Conservation (phyloP, 2,797 vertebrate genomes). For the Syndactyla subalaris region DNA sequence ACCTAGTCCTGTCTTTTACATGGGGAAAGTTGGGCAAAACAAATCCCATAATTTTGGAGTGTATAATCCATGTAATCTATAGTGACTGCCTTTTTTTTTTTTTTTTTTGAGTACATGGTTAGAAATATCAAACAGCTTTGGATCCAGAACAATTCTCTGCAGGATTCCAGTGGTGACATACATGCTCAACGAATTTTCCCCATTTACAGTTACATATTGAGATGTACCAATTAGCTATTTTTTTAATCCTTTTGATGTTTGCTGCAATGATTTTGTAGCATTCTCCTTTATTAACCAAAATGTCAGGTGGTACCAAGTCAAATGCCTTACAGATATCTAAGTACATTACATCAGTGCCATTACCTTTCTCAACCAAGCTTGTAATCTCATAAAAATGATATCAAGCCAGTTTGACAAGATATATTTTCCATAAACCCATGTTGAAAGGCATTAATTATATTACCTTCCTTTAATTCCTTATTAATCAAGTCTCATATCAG, state of each 20-base stretch:
- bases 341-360: slow-evolving; percentile 56
- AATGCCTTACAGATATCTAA: slow-evolving; percentile 58
- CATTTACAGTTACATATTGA: background rate
- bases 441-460: slow-evolving; percentile 74
- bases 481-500: slow-evolving; percentile 73
- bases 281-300: slow-evolving; percentile 40
- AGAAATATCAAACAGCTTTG: background rate
- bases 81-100: background rate
- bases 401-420: slow-evolving; percentile 67
- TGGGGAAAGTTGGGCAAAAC: background rate
- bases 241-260: background rate
- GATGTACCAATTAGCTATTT: background rate
- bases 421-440: slow-evolving; percentile 67
- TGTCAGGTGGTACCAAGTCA: slow-evolving; percentile 42
- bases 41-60: background rate
- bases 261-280: slow-evolving; percentile 9
- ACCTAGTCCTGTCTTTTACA: background rate
- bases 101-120: background rate
- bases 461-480: slow-evolving; percentile 74
- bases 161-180: background rate
- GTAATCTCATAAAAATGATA: slow-evolving; percentile 69
- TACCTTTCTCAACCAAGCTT: slow-evolving; percentile 68
- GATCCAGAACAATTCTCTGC: background rate
- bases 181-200: background rate
- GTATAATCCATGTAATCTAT: background rate